These are phyloP conservation scores for Tetramorium parvispinum DNA, from an alignment of 1,140 invertebrate genomes.

Conservation along the genomic window DNA sequence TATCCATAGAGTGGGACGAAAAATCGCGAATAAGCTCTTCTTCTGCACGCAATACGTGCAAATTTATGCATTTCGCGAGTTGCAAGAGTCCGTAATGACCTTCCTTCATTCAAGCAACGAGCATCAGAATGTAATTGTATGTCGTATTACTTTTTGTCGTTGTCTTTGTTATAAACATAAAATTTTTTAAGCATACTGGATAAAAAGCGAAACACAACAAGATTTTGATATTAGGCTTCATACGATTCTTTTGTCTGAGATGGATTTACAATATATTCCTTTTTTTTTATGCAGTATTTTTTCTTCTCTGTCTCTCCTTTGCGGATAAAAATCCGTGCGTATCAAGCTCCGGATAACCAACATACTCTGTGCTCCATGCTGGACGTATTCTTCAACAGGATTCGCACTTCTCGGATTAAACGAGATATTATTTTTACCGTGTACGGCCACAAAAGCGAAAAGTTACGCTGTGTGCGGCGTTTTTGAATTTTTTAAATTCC, in stretches of 20 bases:
- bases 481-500: constrained; percentile 60
- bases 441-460: constrained; percentile 49
- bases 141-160: not conserved
- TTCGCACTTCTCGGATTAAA: constrained; percentile 72
- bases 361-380: constrained; percentile 40
- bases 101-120: not conserved
- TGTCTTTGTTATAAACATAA: not conserved
- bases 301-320: not conserved
- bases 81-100: not conserved
- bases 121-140: constrained; percentile 24
- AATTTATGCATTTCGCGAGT: constrained; percentile 44
- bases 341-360: constrained; percentile 49
- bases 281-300: not conserved
- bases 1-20: constrained; percentile 76
- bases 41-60: not conserved
- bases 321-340: constrained; percentile 31
- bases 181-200: not conserved
- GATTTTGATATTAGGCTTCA: constrained; percentile 17
- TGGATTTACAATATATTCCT: constrained; percentile 6
- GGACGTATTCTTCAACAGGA: constrained; percentile 61
- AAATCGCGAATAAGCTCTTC: constrained; percentile 73
- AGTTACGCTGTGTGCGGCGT: constrained; percentile 46
- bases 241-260: not conserved
- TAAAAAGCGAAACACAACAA: not conserved
- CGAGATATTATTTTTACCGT: constrained; percentile 64